Percentiles rank a stretch among this genome's conserved stretches.
These are phyloP conservation scores for Sciurus niger DNA, from an alignment of 2,113 vertebrate genomes.

Conservation along the genomic window DNA sequence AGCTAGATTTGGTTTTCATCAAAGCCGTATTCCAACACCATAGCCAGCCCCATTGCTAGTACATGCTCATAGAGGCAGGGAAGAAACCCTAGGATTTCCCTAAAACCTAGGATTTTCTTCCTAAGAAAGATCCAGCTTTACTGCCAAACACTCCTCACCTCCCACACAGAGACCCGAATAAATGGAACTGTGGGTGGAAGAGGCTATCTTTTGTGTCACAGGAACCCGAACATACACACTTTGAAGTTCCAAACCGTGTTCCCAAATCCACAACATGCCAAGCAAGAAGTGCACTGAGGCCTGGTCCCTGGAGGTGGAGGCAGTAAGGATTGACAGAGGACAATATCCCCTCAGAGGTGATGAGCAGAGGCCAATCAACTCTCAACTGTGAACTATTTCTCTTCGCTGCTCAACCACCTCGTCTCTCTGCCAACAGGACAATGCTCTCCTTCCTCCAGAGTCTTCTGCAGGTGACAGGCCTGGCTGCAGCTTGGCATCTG, in stretches of 20 bases:
- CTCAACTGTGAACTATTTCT: background rate
- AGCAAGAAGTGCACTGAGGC: background rate
- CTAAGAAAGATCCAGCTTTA: background rate
- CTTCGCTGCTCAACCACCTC: background rate
- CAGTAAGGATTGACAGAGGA: too few species aligned
- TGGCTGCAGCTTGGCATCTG: background rate
- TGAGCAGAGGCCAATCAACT: background rate
- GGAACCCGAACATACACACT: background rate
- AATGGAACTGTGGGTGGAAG: background rate
- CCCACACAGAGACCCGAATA: background rate
- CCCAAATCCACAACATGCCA: background rate
- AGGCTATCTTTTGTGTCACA: background rate
- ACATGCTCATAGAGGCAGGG: background rate
- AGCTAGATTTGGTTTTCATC: background rate
- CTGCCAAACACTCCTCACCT: background rate
- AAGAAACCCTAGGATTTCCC: background rate
- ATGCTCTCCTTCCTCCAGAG: background rate
- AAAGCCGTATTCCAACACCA: rapidly evolving
- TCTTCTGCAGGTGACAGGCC: background rate
- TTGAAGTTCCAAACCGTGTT: background rate
- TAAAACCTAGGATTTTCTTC: background rate
- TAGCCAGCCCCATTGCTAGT: rapidly evolving
- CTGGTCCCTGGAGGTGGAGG: background rate
- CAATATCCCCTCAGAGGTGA: background rate
- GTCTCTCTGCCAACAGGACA: background rate